Evolutionary conservation across 2,113 vertebrate species (phyloP).

Genomic region (Salvelinus namaycush): DNA sequence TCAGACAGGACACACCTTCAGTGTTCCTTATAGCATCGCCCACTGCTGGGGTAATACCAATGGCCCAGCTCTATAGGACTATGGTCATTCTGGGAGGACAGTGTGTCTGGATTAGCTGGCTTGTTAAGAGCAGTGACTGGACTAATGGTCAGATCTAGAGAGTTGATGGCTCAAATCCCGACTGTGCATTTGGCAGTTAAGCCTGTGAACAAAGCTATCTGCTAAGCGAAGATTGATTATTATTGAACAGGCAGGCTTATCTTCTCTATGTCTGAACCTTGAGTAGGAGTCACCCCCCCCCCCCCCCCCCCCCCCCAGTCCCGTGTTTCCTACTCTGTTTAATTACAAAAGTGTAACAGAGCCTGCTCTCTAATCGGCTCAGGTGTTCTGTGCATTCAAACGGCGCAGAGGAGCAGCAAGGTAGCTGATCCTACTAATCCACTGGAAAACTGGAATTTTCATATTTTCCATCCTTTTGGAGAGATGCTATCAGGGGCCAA

Average conservation of each 20-base stretch:
- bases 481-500: slow-evolving; percentile 23
- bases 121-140: slow-evolving; percentile 13
- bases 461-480: slow-evolving; percentile 18
- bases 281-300: slow-evolving; percentile 5
- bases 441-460: neutral
- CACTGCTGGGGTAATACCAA: too few species aligned
- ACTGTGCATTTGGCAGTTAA: slow-evolving; percentile 20
- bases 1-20: too few species aligned
- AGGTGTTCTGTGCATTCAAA: slow-evolving; percentile 23
- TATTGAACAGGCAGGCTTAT: slow-evolving; percentile 2
- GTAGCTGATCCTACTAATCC: slow-evolving; percentile 38
- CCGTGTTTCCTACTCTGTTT: neutral
- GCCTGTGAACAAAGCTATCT: slow-evolving; percentile 3
- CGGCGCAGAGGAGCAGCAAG: slow-evolving; percentile 28
- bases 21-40: too few species aligned
- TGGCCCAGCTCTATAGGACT: too few species aligned
- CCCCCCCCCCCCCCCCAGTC: slow-evolving; percentile 15
- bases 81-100: slow-evolving; percentile 3
- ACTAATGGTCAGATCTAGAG: neutral
- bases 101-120: neutral
- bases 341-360: slow-evolving; percentile 19
- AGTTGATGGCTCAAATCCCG: neutral
- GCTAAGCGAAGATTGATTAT: slow-evolving; percentile 29
- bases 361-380: slow-evolving; percentile 25
- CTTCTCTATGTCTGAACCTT: slow-evolving; percentile 11